A percentile compares a stretch with the other conserved stretches of the same genome.
phyloP scores from a whole-genome alignment of 2,113 vertebrate genomes.

The Spermophilus dauricus region DNA sequence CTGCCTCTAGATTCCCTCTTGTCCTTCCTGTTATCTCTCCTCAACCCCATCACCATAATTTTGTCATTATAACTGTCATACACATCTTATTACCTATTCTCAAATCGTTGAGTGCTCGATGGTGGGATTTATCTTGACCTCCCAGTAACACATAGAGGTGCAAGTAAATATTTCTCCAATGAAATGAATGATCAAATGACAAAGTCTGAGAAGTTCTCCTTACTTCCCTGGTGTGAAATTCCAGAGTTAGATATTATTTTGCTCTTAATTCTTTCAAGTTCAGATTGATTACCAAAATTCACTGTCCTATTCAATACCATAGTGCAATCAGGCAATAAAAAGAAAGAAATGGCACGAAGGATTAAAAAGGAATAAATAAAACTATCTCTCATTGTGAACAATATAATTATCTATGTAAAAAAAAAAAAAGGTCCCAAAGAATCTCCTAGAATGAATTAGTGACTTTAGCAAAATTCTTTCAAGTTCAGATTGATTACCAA shows the following conservation, averaged over 20 bases:
- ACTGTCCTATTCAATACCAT: neutral
- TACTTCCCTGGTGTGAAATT: neutral
- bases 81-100: neutral
- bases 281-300: slow-evolving; percentile 32
- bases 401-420: too few species aligned
- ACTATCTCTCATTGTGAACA: neutral
- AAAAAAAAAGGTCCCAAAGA: too few species aligned
- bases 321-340: neutral
- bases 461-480: slow-evolving; percentile 6
- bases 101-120: neutral
- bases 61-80: neutral
- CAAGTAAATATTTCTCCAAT: neutral
- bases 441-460: neutral
- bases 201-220: neutral
- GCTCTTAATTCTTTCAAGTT: neutral
- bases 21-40: neutral
- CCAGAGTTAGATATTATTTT: neutral
- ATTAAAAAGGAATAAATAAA: slow-evolving; percentile 41
- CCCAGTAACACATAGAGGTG: neutral
- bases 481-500: slow-evolving; percentile 14
- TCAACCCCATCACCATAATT: neutral
- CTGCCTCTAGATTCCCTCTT: neutral
- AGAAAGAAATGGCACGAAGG: neutral
- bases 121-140: neutral
- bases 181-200: neutral